A percentile compares a stretch with the other conserved stretches of the same genome.
phyloP scores from a whole-genome alignment of 2,113 vertebrate genomes.

The Lepus timidus region DNA sequence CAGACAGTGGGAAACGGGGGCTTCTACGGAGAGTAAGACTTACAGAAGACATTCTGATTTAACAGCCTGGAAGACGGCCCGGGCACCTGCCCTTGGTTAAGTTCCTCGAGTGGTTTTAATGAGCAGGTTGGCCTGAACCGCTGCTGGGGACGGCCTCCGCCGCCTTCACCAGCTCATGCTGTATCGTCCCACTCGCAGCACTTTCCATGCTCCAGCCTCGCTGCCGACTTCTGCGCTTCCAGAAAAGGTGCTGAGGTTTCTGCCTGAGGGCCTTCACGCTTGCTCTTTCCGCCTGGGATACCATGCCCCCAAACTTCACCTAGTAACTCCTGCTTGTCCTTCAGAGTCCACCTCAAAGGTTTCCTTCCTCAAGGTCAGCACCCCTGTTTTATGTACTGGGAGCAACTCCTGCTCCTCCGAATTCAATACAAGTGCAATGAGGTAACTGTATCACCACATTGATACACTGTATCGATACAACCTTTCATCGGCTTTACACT shows the following conservation, averaged over 20 bases:
- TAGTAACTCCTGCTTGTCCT: conserved; percentile 7
- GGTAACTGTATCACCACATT: background rate
- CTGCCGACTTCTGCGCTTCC: background rate
- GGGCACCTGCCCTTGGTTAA: background rate
- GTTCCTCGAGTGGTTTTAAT: background rate
- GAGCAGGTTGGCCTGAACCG: background rate
- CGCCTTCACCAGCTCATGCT: background rate
- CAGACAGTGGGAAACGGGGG: background rate
- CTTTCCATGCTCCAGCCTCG: background rate
- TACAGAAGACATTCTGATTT: background rate
- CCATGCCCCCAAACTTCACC: background rate
- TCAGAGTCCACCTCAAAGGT: background rate
- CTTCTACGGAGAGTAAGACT: background rate
- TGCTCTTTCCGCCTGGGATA: conserved; percentile 32
- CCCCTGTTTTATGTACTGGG: background rate
- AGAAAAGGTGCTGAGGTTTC: background rate
- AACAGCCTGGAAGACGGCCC: background rate
- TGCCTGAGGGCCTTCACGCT: background rate
- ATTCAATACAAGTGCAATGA: conserved; percentile 36
- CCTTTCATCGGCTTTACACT: background rate
- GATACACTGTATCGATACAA: background rate
- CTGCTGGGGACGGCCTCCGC: background rate
- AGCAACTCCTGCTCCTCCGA: background rate
- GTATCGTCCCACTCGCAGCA: background rate
- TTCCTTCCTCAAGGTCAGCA: conserved; percentile 2